phyloP scores from a whole-genome alignment of 2,888 invertebrate genomes.

The Hemicrepidius hirtus region DNA sequence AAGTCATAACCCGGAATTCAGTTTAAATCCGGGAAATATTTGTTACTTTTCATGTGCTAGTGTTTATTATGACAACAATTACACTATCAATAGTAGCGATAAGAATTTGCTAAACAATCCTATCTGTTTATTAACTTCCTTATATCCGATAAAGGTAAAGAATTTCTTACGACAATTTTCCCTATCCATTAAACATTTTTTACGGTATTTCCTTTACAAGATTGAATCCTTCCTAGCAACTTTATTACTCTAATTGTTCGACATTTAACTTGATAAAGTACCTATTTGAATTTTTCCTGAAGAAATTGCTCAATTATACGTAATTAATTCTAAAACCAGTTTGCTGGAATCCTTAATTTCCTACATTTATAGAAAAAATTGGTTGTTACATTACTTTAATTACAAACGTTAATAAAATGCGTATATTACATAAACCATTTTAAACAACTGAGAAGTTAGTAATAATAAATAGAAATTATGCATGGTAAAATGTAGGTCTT shows the following conservation, averaged over 20 bases:
- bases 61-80: no score
- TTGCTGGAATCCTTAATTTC: constrained; percentile 20
- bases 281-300: constrained; percentile 9
- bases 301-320: constrained; percentile 27
- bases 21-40: no score
- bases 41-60: no score
- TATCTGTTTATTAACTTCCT: not conserved
- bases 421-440: constrained; percentile 3
- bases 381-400: constrained; percentile 8
- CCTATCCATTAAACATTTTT: not conserved
- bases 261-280: constrained; percentile 18
- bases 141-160: not conserved
- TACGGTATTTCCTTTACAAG: constrained; percentile 10
- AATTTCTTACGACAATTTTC: constrained; percentile 6
- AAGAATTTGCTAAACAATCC: constrained; percentile 1
- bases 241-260: constrained; percentile 7
- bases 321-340: constrained; percentile 15
- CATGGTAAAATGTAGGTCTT: constrained; percentile 29
- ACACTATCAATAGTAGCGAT: not conserved
- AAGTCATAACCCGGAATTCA: no score
- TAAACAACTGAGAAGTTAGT: not conserved
- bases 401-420: not conserved
- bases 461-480: constrained; percentile 32
- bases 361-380: not conserved
- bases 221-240: constrained; percentile 5